Base-by-base conservation (phyloP, 30 jellyfish, hydroid and myxozoan species). In the Nemopilema nomurai region DNA sequence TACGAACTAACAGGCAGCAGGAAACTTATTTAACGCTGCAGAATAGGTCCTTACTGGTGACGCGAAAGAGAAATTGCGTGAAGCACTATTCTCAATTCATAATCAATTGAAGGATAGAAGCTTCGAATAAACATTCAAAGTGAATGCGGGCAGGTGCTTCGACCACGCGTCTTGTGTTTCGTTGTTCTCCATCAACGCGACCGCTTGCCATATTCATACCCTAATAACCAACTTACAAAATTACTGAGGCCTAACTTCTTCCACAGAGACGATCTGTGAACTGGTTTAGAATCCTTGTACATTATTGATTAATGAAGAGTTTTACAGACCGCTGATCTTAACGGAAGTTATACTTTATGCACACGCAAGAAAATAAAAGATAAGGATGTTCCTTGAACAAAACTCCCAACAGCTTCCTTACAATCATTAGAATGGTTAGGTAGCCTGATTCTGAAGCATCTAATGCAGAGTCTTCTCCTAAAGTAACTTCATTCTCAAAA, bases 101-200 rank as follows among this genome's bases (percentile, higher is more conserved):
- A 80, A 78, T 67, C 81, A 67, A 66, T 66, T 22, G 74, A 67
- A 41, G 28, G 87, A 64, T 73, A 41, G 76, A n/a, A 69, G 77
- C 83, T 84, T 68, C 69, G 87, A 84, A 84, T 73, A 74, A 83
- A 83, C 84, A 74, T 31, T 33, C 22, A 49, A 23, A 87, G 1
- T 84, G 83, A 84, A 84, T 84, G 77, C 53, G 69, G 66, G 74
- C 93, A 84, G 93, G 93, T 84, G 93, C 83, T 84, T 28, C 83
- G 49, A 78, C 81, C 93, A 84, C 93, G 93, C 93, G 93, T 84
- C 87, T 29, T 50, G 76, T 51, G 72, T 71, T 73, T 32, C 87
- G 87, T 84, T 84, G 93, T 74, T 69, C 71, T 74, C 70, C 52
- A 77, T 68, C 69, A 49, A 69, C 29, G 71, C 90, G 71, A 82